Percentiles rank a stretch among this genome's conserved stretches.
These are phyloP conservation scores for Yoshiicerus persimilis DNA, from an alignment of 1,140 invertebrate species.

Conservation along the genomic window DNA sequence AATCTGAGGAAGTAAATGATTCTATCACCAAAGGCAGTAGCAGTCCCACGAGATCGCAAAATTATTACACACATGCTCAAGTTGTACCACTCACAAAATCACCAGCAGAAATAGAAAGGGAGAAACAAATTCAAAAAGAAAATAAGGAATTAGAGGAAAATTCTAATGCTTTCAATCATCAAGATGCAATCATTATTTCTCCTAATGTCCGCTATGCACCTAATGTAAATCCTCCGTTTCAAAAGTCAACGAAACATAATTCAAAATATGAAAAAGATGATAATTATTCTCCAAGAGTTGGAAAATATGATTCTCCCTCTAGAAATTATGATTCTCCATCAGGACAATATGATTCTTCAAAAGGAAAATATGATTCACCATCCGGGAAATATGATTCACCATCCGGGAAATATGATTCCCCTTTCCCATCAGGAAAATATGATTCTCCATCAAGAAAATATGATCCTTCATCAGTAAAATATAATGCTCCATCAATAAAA, in stretches of 20 bases:
- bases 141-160: background rate
- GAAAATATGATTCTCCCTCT: background rate
- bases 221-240: background rate
- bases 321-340: background rate
- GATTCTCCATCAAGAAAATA: background rate
- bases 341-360: background rate
- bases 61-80: background rate
- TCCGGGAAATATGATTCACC: no score
- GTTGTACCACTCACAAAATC: background rate
- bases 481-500: background rate
- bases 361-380: background rate
- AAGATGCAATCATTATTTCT: background rate
- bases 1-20: background rate
- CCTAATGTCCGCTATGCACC: background rate
- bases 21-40: conserved; percentile 2
- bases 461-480: no score
- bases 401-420: background rate
- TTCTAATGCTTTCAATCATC: background rate
- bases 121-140: background rate
- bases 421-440: background rate
- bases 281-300: background rate
- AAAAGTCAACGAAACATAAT: background rate
- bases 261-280: background rate
- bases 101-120: background rate
- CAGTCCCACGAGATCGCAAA: background rate